Evolutionary conservation across 2,113 vertebrate species (phyloP).

Genomic region (Gallinago paraguaiae): DNA sequence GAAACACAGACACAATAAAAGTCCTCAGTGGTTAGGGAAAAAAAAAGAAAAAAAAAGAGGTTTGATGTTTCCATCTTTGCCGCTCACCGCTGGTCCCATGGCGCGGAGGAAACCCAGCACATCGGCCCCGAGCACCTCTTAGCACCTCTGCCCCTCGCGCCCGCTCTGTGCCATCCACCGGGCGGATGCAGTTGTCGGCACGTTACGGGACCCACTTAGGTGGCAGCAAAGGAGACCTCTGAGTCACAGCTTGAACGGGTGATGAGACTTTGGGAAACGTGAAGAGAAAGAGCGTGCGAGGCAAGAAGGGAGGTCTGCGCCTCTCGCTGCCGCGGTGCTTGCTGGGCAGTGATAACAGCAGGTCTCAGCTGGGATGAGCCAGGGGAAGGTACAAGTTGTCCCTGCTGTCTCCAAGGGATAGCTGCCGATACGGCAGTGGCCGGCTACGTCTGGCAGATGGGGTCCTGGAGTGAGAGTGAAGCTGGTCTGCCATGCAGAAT

Average conservation of each 20-base stretch:
- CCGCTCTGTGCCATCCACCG: neutral
- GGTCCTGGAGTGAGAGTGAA: neutral
- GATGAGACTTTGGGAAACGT: neutral
- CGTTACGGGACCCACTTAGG: neutral
- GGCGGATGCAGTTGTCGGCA: neutral
- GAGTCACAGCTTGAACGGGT: rapidly evolving
- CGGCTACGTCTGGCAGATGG: neutral
- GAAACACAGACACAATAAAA: neutral
- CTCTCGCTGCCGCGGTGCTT: rapidly evolving
- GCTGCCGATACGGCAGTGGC: neutral
- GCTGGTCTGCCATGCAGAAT: neutral
- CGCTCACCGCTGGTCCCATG: rapidly evolving
- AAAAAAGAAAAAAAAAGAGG: neutral
- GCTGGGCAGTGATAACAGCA: rapidly evolving
- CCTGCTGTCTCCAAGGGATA: neutral
- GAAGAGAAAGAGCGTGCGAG: neutral
- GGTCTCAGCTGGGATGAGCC: neutral
- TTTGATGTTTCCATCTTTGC: neutral
- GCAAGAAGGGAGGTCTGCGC: neutral
- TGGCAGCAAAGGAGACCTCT: neutral
- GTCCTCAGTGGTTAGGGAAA: neutral
- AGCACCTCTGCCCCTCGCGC: neutral
- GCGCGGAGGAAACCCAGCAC: neutral
- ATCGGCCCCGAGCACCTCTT: rapidly evolving
- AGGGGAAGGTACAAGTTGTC: neutral